Base-by-base conservation (phyloP, 2,888 invertebrate genomes). In the Mimumesa dahlbomi region DNA sequence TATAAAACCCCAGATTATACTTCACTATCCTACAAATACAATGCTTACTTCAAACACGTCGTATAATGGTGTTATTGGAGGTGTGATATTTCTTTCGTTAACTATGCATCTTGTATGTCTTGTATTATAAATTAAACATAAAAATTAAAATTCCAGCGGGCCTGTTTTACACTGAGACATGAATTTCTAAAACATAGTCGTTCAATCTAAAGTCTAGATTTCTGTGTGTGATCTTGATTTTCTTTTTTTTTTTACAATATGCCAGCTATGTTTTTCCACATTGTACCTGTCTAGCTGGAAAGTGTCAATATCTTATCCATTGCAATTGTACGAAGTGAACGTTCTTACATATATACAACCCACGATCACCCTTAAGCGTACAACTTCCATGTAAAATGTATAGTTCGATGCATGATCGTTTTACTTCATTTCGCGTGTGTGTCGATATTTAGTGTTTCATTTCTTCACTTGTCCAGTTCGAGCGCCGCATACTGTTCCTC, bases 401-500 rank as follows among this genome's bases (percentile, higher is more conserved):
- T 73, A 67, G 63, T 76, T 75, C 74, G 68, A 82, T 80, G 77
- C 80, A 82, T 63, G 62, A 58, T 67, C 66, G 62, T 65, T n/a
- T 49, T 75, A 61, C 66, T 67, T 59, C 67, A 48, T 65, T 29
- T n/a, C n/a, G n/a, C 48, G 40, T 18, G 40, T 49, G 21, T 49
- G 19, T 67, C 43, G 43, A 57, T 22, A 18, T 50, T 56, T 57
- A 58, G 49, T 46, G 43, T n/a, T n/a, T n/a, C n/a, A n/a, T 49
- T 50, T 56, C 63, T 83, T 90, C 92, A 90, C 91, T 93, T 85
- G 89, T 92, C 90, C 87, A 93, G 83, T 90, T 91, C 82, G 88
- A 93, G 83, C 19, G 94, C 94, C 73, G 94, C 94, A 81, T 94
- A 96, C 86, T 96, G 96, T 84, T 96, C 96, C 82, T 95, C 95